A percentile compares a stretch with the other conserved stretches of the same genome.
These are phyloP conservation scores for Meriones psammophilus DNA, from an alignment of 2,797 vertebrate species.

Conservation along the genomic window DNA sequence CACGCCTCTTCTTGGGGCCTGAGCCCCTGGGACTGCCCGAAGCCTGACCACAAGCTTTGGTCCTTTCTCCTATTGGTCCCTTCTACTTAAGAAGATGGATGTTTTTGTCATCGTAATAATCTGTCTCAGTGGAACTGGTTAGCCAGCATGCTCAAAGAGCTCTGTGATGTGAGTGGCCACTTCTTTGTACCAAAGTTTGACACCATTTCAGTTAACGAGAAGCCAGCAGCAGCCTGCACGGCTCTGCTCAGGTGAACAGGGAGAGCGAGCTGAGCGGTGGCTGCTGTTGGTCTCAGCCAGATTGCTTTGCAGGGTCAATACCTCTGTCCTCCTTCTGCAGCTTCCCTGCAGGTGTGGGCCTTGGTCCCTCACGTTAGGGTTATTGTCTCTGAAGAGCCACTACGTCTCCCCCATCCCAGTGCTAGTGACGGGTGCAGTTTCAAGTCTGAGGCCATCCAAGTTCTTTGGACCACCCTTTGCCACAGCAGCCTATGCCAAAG, in stretches of 20 bases:
- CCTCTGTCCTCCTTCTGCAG: not conserved
- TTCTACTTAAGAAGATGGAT: not conserved
- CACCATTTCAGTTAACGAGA: not conserved
- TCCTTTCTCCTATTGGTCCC: not conserved
- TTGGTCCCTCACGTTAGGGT: not conserved
- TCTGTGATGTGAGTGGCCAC: not conserved
- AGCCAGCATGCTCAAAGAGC: conserved; percentile 39
- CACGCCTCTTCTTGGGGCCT: not conserved
- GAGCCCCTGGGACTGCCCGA: not conserved
- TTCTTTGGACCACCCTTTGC: not conserved
- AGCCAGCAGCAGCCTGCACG: not conserved
- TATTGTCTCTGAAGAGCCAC: not conserved
- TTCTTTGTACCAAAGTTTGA: not conserved
- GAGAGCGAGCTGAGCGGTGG: not conserved
- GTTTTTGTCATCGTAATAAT: not conserved
- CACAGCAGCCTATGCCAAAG: fast-evolving
- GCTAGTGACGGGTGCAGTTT: not conserved
- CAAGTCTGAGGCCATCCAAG: not conserved
- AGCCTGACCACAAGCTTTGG: not conserved
- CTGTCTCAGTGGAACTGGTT: not conserved
- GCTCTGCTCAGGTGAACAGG: not conserved
- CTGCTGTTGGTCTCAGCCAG: no score
- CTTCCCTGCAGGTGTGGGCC: not conserved
- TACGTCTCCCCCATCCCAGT: not conserved
- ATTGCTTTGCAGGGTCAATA: no score